A percentile compares a stretch with the other conserved stretches of the same genome.
Evolutionary conservation across 2,113 vertebrate species (phyloP).

Genomic region (Ptychochromis oligacanthus): DNA sequence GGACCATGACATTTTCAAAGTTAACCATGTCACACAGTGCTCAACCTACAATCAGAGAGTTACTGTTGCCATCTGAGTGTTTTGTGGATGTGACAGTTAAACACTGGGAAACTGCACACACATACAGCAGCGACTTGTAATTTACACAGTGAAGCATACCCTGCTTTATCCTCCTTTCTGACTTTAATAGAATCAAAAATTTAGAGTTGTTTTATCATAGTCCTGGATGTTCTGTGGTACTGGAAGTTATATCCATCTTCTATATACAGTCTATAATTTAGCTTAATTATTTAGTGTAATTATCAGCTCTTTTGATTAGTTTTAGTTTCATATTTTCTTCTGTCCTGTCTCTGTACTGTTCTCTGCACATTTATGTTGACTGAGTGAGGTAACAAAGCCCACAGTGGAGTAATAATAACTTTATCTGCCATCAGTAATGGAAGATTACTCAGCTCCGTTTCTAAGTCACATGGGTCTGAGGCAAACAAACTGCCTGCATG

Average conservation of each 20-base stretch:
- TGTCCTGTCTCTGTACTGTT: background rate
- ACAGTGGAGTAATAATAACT: slow-evolving; percentile 1
- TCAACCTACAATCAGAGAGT: too few relatives aligned
- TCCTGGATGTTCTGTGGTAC: background rate
- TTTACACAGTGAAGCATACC: too few relatives aligned
- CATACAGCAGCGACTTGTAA: too few relatives aligned
- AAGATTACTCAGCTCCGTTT: slow-evolving; percentile 5
- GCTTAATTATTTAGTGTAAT: background rate
- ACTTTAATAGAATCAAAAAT: too few relatives aligned
- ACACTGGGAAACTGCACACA: too few relatives aligned
- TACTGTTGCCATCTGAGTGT: too few relatives aligned
- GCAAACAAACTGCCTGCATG: slow-evolving; percentile 10
- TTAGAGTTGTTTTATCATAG: background rate
- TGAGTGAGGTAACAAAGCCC: background rate
- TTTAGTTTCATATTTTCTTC: background rate
- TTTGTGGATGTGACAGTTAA: too few relatives aligned
- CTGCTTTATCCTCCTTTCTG: too few relatives aligned
- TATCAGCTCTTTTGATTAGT: background rate
- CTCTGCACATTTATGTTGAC: background rate
- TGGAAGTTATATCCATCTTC: background rate
- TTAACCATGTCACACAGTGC: too few relatives aligned
- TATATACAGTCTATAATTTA: background rate
- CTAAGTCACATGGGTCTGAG: background rate
- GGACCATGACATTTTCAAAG: too few relatives aligned
- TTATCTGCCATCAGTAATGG: background rate